Evolutionary conservation across 2,113 vertebrate genomes (phyloP).

Genomic region (Alexandromys fortis): DNA sequence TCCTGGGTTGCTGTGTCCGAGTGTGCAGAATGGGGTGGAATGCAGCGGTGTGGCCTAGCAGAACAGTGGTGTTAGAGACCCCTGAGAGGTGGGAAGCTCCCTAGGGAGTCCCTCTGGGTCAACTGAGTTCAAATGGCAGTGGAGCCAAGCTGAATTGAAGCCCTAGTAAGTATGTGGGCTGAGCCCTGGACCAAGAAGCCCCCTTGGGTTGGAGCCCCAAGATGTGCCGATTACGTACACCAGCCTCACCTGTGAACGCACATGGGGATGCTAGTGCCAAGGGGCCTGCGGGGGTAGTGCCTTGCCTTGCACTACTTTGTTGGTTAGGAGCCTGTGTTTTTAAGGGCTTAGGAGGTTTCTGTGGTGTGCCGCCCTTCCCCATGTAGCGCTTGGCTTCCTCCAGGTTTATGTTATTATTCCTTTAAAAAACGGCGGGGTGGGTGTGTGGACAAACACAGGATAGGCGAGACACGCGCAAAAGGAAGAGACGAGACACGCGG

Average conservation of each 20-base stretch:
- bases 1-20: accelerated
- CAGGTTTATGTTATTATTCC: no score
- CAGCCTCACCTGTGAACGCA: not conserved
- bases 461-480: no score
- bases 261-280: no score
- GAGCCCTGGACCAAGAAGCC: not conserved
- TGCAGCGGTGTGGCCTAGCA: accelerated
- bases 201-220: not conserved
- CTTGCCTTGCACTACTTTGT: not conserved
- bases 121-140: not conserved
- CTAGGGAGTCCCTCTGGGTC: no score
- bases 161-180: not conserved
- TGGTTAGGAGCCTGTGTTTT: not conserved
- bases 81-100: not conserved
- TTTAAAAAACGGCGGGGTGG: no score
- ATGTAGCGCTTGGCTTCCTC: accelerated
- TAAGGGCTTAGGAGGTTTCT: no score
- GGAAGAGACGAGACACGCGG: no score
- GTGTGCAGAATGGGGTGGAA: not conserved
- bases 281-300: not conserved
- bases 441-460: no score
- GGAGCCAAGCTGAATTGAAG: not conserved
- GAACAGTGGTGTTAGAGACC: no score
- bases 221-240: not conserved
- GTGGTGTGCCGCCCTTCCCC: not conserved